A percentile compares a stretch with the other conserved stretches of the same genome.
These are phyloP conservation scores for Agrotis puta DNA, from an alignment of 2,888 invertebrate genomes.

Conservation along the genomic window DNA sequence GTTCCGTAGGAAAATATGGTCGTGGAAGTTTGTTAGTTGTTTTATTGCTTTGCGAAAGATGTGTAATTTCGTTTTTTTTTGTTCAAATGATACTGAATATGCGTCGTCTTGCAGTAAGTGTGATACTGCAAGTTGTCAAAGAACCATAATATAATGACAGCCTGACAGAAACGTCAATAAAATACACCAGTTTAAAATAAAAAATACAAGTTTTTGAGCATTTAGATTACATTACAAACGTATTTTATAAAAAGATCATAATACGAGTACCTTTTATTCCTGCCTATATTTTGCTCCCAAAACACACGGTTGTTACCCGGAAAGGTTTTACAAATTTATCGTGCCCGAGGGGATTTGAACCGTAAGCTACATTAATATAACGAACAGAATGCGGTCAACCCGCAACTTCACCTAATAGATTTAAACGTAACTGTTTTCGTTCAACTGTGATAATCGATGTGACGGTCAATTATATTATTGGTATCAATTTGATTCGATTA, in stretches of 20 bases:
- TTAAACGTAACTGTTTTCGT: constrained; percentile 40
- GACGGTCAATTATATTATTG: constrained; percentile 31
- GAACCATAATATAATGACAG: too few relatives aligned
- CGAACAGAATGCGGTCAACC: constrained; percentile 48
- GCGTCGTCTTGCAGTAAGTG: too few relatives aligned
- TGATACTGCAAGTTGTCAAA: too few relatives aligned
- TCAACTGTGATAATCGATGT: constrained; percentile 20
- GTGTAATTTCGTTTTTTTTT: background rate
- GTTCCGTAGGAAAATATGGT: background rate
- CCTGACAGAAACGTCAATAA: too few relatives aligned
- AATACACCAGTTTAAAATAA: too few relatives aligned
- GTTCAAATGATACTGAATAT: too few relatives aligned
- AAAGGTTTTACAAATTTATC: constrained; percentile 57
- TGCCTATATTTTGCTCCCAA: constrained; percentile 11
- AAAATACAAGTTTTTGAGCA: too few relatives aligned
- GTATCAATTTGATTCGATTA: constrained; percentile 15
- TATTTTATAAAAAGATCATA: background rate
- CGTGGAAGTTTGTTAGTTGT: too few relatives aligned
- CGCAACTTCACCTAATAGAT: constrained; percentile 50
- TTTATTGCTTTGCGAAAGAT: background rate
- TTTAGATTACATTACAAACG: too few relatives aligned
- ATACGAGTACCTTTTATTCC: background rate
- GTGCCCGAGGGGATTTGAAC: constrained; percentile 43
- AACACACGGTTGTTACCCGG: constrained; percentile 33
- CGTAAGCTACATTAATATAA: constrained; percentile 52